These are phyloP conservation scores for Triplophysa tibetana DNA, from an alignment of 2,113 vertebrate genomes.

Conservation along the genomic window DNA sequence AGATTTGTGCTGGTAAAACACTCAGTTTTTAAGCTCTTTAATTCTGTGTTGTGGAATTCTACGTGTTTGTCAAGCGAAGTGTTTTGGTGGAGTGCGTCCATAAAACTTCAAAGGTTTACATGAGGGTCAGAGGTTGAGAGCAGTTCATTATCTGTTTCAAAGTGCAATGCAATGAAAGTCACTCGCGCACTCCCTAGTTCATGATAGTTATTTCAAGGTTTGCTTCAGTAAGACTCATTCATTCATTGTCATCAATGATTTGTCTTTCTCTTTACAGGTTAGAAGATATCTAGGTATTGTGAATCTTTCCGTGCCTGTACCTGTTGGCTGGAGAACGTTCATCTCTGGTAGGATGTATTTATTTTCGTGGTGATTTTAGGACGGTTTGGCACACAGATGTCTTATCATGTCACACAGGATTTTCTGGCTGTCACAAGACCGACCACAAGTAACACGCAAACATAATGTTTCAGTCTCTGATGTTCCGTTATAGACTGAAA, in stretches of 20 bases:
- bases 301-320: background rate
- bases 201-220: slow-evolving; percentile 14
- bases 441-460: background rate
- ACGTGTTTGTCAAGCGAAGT: background rate
- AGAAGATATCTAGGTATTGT: background rate
- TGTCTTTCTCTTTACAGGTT: background rate
- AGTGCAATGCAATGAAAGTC: slow-evolving; percentile 21
- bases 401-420: background rate
- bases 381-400: too few species aligned
- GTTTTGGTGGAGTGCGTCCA: background rate
- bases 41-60: too few species aligned
- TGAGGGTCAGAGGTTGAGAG: slow-evolving; percentile 30
- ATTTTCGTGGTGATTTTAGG: background rate
- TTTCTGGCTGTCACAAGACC: slow-evolving; percentile 20
- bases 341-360: background rate
- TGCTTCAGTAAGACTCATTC: slow-evolving; percentile 4
- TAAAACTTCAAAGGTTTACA: background rate
- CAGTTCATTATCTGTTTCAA: slow-evolving; percentile 28
- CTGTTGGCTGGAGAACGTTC: background rate
- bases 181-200: background rate
- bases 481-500: slow-evolving; percentile 14
- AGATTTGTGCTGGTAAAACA: too few species aligned
- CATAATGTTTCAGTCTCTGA: background rate
- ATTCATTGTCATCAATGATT: background rate
- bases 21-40: too few species aligned